Base-by-base conservation (phyloP, 2,797 vertebrate species). In the Sebastes baramenuke region DNA sequence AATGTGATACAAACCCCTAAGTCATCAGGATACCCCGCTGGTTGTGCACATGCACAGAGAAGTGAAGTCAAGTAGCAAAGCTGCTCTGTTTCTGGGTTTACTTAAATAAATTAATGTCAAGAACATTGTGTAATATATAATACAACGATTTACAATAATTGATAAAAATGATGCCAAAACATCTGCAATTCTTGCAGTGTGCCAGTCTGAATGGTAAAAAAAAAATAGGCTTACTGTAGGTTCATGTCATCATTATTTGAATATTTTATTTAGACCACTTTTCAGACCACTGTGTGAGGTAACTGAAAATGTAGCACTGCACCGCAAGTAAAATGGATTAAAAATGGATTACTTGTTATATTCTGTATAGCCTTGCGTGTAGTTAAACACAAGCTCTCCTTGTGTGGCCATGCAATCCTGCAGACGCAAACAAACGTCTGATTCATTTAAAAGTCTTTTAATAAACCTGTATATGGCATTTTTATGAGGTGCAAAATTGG, bases 311-410 rank as follows among this genome's bases (percentile, higher is more conserved):
- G 62, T 16, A 66, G 78, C 79, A 77, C 82, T 79, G 22, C 16
- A 49, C 72, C n/a, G 13, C 68, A 82, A 78, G 84, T 75, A 59
- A 89, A 73, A 62, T 61, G 32, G 78, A 88, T 91, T 89, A 88
- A 91, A 90, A 89, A 91, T 92, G 73, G 73, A 92, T 88, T 82
- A 78, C 75, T 72, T 87, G 77, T 76, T 77, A 66, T 73, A 75
- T 83, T 88, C 56, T 83, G 64, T 67, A 68, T 77, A 55, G 78
- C 77, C 62, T 77, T 16, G 13, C 67, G 72, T 36, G 10, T 60
- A 49, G 72, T 36, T 29, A 73, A 82, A 67, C 80, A 75, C 25
- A 78, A 79, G 70, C 81, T 87, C 27, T 79, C n/a, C 49, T 49
- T 16, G 30, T 58, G 34, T 70, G 60, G 61, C 25, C 30, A 42